phyloP scores from a whole-genome alignment of 2,797 vertebrate species.

The Trematomus bernacchii region DNA sequence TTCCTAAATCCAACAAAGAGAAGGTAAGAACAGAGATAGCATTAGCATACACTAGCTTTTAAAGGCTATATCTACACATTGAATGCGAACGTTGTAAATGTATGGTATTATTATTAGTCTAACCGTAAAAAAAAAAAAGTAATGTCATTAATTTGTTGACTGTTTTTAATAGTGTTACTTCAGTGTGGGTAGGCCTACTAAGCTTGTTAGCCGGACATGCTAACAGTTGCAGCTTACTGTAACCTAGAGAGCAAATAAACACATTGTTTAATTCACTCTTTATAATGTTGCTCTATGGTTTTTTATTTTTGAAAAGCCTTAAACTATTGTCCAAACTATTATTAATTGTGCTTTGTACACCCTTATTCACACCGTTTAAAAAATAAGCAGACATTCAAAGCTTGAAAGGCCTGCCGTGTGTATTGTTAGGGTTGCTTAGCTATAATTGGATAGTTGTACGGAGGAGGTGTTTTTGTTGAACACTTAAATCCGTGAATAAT shows the following conservation, averaged over 20 bases:
- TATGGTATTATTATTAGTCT: no score
- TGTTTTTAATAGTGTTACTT: no score
- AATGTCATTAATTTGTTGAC: no score
- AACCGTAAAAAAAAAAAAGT: no score
- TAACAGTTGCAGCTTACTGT: background rate
- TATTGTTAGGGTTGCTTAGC: constrained; percentile 4
- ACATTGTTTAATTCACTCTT: background rate
- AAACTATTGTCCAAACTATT: background rate
- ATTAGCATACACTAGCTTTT: no score
- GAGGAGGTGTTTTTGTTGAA: constrained; percentile 20
- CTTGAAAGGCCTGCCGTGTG: constrained; percentile 10
- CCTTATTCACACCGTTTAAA: background rate
- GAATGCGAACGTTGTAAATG: no score
- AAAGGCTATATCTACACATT: no score
- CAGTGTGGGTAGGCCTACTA: no score
- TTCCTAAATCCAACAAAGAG: no score
- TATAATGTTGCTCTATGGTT: background rate
- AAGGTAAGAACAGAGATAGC: no score
- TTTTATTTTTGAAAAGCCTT: background rate
- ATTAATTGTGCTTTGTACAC: background rate
- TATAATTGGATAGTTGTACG: constrained; percentile 8
- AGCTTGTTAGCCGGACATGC: no score
- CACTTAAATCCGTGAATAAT: constrained; percentile 54
- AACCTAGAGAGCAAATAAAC: background rate
- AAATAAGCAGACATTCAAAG: background rate